A percentile compares a stretch with the other conserved stretches of the same genome.
phyloP scores from a whole-genome alignment of 2,888 invertebrate genomes.

The Trypoxylon attenuatum region DNA sequence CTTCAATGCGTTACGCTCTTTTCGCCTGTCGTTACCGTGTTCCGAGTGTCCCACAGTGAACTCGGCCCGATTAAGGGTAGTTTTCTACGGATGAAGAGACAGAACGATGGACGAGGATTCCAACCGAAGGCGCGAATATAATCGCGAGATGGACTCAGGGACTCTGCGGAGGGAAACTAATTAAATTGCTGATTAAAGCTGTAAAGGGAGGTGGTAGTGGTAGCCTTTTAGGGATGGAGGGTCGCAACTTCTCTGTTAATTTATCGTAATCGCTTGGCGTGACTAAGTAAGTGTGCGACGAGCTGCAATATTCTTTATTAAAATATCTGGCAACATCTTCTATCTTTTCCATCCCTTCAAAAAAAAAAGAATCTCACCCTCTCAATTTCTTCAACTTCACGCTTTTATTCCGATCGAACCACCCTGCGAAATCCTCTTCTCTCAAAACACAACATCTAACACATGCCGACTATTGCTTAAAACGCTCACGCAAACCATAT shows the following conservation, averaged over 20 bases:
- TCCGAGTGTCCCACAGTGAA: too few species aligned
- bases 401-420: too few species aligned
- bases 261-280: conserved; percentile 67
- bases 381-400: too few species aligned
- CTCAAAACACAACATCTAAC: not conserved
- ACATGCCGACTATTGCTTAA: not conserved
- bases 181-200: conserved; percentile 54
- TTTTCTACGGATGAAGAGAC: not conserved
- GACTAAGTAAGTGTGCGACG: conserved; percentile 67
- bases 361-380: conserved; percentile 14
- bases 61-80: too few species aligned
- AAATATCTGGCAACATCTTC: conserved; percentile 59
- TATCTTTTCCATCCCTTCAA: conserved; percentile 8
- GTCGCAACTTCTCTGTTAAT: conserved; percentile 61
- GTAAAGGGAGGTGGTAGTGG: too few species aligned
- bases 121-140: too few species aligned
- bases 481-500: too few species aligned
- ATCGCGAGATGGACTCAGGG: conserved; percentile 4
- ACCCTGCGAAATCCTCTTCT: not conserved
- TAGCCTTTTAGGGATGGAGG: too few species aligned
- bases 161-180: conserved; percentile 23
- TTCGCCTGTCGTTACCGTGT: too few species aligned
- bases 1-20: too few species aligned
- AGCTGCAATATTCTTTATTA: conserved; percentile 68
- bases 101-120: not conserved